Evolutionary conservation across 1,140 invertebrate species (phyloP), one percentile per base, ranked within the genome.

Genomic region (Pseudomyrmex dendroicus): DNA sequence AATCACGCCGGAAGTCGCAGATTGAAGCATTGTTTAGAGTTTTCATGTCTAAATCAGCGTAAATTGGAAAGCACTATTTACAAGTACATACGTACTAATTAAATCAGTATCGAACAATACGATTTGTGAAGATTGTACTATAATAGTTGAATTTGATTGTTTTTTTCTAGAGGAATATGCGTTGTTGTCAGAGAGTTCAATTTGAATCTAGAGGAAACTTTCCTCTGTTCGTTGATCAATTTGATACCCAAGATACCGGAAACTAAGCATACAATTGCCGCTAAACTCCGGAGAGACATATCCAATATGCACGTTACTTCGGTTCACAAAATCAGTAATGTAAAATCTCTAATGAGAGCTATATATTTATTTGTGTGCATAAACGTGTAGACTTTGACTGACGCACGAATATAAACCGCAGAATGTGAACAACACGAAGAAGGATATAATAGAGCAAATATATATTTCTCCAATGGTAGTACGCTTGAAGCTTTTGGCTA

Each of bases 131-230:
- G 9, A 22, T 35, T 5, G 8, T 15, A 35, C 59, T 64, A 62
- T 67, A 46, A 46, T 44, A 52, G 76, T 35, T 86, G 50, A 76
- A 72, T 66, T 62, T 25, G 48, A 84, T 12, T 8, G 48, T 20
- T 12, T 77, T 68, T 64, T 92, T 93, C 15, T 90, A 96, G 96
- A 87, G 96, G 97, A 90, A 93, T 97, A 44, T 97, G 96, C 91
- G 72, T 98, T 0, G 91, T 96, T 20, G 89, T 97, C 0, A 96
- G 97, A 90, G 96, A 97, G 89, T 96, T 97, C 85, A 96, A 95
- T 88, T 91, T 98, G 7, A 96, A 97, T 91, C 91, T 98, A 61
- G 97, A 98, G 91, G 96, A 96, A 91, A 95, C 96, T 72, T 97
- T 97, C 91, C 93, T 97, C 2, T 70, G 91, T 1, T 86, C 89